phyloP scores from a whole-genome alignment of 2,888 invertebrate genomes.

The Agelastica alni region DNA sequence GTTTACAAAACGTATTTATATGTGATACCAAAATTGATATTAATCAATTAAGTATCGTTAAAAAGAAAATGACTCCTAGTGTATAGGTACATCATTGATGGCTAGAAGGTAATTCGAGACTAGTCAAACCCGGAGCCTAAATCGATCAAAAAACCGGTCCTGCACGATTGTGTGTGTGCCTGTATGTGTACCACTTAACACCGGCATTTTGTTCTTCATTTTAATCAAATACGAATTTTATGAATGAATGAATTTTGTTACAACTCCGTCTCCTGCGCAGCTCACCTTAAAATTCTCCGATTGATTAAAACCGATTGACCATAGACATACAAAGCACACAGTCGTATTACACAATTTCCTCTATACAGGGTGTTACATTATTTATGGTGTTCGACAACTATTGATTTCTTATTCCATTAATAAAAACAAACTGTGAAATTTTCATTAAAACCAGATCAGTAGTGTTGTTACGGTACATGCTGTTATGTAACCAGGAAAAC shows the following conservation, averaged over 20 bases:
- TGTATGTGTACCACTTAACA: slow-evolving; percentile 9
- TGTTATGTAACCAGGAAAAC: too few relatives aligned
- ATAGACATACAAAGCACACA: slow-evolving; percentile 9
- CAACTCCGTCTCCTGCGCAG: slow-evolving; percentile 5
- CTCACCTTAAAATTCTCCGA: slow-evolving; percentile 8
- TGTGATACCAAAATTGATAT: too few relatives aligned
- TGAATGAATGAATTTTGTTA: slow-evolving; percentile 26
- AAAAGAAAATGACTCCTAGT: too few relatives aligned
- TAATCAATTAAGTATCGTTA: too few relatives aligned
- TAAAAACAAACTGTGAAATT: too few relatives aligned
- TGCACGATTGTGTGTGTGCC: slow-evolving; percentile 4
- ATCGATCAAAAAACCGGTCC: slow-evolving; percentile 4
- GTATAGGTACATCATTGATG: too few relatives aligned
- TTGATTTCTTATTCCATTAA: too few relatives aligned
- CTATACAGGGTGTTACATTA: slow-evolving; percentile 6
- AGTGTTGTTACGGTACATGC: too few relatives aligned
- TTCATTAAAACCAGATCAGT: too few relatives aligned
- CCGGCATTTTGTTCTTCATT: slow-evolving; percentile 18
- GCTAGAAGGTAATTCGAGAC: too few relatives aligned
- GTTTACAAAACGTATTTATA: too few relatives aligned
- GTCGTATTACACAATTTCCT: slow-evolving; percentile 11
- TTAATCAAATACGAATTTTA: slow-evolving; percentile 23
- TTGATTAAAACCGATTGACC: slow-evolving; percentile 17
- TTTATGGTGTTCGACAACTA: too few relatives aligned
- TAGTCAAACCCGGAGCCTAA: not conserved